Evolutionary conservation across 2,797 vertebrate genomes (phyloP).

Genomic region (Orientallactaga sibirica): DNA sequence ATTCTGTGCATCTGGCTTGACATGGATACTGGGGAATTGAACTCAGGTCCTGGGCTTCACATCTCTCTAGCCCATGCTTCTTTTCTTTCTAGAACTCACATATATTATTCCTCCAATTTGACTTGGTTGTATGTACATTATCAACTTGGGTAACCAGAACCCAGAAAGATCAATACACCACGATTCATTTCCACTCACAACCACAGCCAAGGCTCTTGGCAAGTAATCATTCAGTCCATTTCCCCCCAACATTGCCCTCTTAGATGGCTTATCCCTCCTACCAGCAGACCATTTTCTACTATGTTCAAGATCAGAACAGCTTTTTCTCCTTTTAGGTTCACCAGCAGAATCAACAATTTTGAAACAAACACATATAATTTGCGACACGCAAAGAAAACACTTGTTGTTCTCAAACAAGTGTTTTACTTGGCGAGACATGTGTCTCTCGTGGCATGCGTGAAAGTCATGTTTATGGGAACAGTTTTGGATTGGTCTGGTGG

Average conservation of each 20-base stretch:
- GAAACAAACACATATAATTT: constrained; percentile 42
- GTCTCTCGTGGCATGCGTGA: not conserved
- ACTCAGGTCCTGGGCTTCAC: too few species aligned
- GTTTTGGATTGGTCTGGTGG: constrained; percentile 71
- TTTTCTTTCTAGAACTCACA: not conserved
- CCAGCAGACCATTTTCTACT: not conserved
- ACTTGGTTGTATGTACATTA: not conserved
- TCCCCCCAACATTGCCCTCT: not conserved
- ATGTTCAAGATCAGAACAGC: not conserved
- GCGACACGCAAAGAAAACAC: constrained; percentile 27
- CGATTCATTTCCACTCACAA: not conserved
- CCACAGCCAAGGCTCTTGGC: not conserved
- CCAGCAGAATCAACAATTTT: constrained; percentile 40
- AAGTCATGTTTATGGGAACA: not conserved
- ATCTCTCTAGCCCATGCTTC: not conserved
- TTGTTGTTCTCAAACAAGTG: constrained; percentile 38
- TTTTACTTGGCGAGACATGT: constrained; percentile 44
- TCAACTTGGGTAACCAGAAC: not conserved
- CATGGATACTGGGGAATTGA: too few species aligned
- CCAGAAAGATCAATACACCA: not conserved
- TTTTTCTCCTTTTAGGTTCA: constrained; percentile 42
- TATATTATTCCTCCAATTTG: not conserved
- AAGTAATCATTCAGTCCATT: not conserved
- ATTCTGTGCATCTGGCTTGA: too few species aligned
- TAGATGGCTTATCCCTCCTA: not conserved